Percentiles rank a stretch among this genome's conserved stretches.
Conservation (phyloP, 2,113 vertebrate genomes). For the Hassar affinis region DNA sequence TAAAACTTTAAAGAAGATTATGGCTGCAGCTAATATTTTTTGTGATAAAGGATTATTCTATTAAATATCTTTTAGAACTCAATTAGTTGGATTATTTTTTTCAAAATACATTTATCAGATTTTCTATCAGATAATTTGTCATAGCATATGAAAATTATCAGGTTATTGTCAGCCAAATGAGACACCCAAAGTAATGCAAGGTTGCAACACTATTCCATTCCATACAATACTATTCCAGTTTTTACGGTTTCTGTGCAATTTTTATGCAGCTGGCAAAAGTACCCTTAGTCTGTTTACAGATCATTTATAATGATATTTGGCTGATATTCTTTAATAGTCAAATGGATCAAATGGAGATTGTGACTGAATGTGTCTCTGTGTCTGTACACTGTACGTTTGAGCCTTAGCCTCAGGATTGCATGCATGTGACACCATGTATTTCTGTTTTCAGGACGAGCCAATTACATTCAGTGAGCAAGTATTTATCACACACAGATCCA, state of each 20-base stretch:
- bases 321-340: neutral
- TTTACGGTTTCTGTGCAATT: neutral
- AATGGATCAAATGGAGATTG: neutral
- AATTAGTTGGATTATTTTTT: neutral
- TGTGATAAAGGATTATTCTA: neutral
- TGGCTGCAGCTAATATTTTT: neutral
- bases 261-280: neutral
- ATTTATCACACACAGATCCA: conserved; percentile 90
- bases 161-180: neutral
- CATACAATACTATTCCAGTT: no score
- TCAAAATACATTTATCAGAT: neutral
- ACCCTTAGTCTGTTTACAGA: neutral
- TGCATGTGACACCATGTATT: neutral
- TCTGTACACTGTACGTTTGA: neutral
- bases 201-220: neutral
- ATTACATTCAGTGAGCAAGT: conserved; percentile 92
- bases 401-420: neutral
- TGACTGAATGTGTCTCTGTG: neutral
- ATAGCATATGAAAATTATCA: neutral
- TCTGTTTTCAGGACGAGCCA: conserved; percentile 80
- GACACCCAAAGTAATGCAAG: neutral
- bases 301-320: neutral
- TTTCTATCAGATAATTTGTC: neutral
- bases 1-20: neutral
- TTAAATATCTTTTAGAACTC: neutral